Conservation (phyloP, 2,113 vertebrate species). For the Hymenochirus boettgeri region DNA sequence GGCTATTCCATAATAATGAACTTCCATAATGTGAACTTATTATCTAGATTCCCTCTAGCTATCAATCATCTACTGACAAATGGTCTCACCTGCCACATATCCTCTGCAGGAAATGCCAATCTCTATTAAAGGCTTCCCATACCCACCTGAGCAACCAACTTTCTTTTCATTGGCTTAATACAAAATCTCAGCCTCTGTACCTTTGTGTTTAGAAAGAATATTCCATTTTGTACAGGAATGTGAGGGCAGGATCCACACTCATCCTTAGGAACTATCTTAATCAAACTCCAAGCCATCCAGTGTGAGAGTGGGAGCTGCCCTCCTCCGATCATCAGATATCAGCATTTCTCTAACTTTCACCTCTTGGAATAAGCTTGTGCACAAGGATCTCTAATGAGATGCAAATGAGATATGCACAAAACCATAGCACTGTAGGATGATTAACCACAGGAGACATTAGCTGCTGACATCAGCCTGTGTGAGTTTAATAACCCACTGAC, state of each 20-base stretch:
- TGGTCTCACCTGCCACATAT: conserved; percentile 9
- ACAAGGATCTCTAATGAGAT: conserved; percentile 85
- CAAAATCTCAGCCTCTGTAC: neutral
- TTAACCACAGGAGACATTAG: conserved; percentile 97
- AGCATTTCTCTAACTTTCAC: conserved; percentile 28
- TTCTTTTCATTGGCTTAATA: neutral
- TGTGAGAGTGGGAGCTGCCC: conserved; percentile 9
- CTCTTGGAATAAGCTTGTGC: conserved; percentile 4
- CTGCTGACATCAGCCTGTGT: conserved; percentile 70
- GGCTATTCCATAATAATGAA: too few relatives aligned
- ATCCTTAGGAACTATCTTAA: conserved; percentile 2
- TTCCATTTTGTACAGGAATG: conserved; percentile 21
- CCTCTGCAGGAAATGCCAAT: neutral
- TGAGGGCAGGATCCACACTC: neutral
- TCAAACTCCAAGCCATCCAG: conserved; percentile 4
- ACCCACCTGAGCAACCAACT: conserved; percentile 8
- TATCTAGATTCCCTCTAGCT: neutral
- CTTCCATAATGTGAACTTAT: neutral
- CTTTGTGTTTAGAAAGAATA: neutral
- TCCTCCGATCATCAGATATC: conserved; percentile 4
- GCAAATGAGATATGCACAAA: conserved; percentile 99
- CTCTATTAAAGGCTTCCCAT: neutral
- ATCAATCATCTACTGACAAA: neutral
- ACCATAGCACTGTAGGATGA: conserved; percentile 96
- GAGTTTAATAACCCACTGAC: conserved; percentile 65